Percentiles rank a stretch among this genome's conserved stretches.
phyloP scores from a whole-genome alignment of 1,140 invertebrate genomes.

The Zaprionus tsacasi region DNA sequence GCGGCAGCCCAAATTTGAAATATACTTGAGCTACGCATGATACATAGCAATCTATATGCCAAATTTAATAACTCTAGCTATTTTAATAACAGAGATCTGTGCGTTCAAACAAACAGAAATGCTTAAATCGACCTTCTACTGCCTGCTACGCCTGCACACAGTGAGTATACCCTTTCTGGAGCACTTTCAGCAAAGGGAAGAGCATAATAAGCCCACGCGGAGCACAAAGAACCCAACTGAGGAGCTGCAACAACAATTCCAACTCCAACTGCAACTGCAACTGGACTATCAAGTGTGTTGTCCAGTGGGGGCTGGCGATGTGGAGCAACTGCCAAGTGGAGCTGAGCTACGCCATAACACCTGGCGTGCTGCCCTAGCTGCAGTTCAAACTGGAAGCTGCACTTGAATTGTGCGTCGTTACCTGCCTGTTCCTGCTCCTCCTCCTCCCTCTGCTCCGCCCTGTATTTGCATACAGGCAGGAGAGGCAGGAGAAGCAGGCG shows the following conservation, averaged over 20 bases:
- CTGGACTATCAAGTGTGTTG: conserved; percentile 54
- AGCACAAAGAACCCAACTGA: conserved; percentile 16
- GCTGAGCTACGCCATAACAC: conserved; percentile 55
- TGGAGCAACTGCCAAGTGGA: conserved; percentile 25
- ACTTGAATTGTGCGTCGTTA: conserved; percentile 46
- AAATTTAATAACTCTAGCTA: too few species aligned
- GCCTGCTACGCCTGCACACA: too few species aligned
- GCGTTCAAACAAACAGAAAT: too few species aligned
- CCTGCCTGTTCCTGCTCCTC: background rate
- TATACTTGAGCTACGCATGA: too few species aligned
- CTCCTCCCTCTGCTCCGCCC: background rate
- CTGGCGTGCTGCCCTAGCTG: conserved; percentile 66
- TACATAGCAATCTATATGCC: too few species aligned
- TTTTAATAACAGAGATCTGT: too few species aligned
- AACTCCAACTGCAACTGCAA: conserved; percentile 14
- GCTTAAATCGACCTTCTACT: too few species aligned
- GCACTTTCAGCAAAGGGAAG: too few species aligned
- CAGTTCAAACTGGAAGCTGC: conserved; percentile 64
- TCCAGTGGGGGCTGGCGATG: conserved; percentile 44
- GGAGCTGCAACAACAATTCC: conserved; percentile 12
- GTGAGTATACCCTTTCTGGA: too few species aligned
- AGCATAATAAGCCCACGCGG: conserved; percentile 61
- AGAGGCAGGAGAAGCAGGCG: background rate
- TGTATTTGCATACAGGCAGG: conserved; percentile 58
- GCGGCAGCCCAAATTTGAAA: too few species aligned